Conservation (phyloP, 92 coral and sea anemone genomes). For the Epizoanthus ramosus region DNA sequence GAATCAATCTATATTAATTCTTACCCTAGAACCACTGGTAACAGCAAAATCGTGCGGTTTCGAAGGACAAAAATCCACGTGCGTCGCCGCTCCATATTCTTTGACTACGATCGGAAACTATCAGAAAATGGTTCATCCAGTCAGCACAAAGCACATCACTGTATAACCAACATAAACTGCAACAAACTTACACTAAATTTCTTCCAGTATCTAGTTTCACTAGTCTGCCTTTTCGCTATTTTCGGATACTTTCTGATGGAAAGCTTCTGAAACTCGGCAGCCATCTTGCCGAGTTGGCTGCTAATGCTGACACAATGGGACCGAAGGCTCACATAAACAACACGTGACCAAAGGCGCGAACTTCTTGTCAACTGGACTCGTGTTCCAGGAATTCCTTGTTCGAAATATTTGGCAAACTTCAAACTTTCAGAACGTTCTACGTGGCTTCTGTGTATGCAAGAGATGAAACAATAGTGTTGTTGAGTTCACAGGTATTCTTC, state of each 20-base stretch:
- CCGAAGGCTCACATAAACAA: constrained; percentile 12
- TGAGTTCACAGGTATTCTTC: neutral
- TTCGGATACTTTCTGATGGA: constrained; percentile 85
- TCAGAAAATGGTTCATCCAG: neutral
- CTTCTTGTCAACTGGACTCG: neutral
- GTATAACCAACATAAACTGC: neutral
- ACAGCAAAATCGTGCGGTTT: constrained; percentile 90
- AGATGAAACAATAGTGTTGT: neutral
- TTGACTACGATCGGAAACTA: constrained; percentile 90
- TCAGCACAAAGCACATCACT: neutral
- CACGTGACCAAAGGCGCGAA: constrained; percentile 24
- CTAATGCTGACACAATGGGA: constrained; percentile 10
- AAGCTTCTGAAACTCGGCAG: constrained; percentile 76
- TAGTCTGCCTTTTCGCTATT: constrained; percentile 78
- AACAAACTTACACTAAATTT: constrained; percentile 76
- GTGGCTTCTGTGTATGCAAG: neutral
- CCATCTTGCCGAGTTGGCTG: constrained; percentile 65
- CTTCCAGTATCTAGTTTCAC: constrained; percentile 92
- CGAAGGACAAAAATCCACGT: constrained; percentile 76
- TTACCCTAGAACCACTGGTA: constrained; percentile 79
- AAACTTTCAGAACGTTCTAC: neutral
- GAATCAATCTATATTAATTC: neutral
- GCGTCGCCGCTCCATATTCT: constrained; percentile 83
- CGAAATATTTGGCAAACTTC: neutral
- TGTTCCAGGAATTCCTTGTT: neutral